A percentile compares a stretch with the other conserved stretches of the same genome.
phyloP scores from a whole-genome alignment of 2,888 invertebrate species.

The Julus scandinavius region DNA sequence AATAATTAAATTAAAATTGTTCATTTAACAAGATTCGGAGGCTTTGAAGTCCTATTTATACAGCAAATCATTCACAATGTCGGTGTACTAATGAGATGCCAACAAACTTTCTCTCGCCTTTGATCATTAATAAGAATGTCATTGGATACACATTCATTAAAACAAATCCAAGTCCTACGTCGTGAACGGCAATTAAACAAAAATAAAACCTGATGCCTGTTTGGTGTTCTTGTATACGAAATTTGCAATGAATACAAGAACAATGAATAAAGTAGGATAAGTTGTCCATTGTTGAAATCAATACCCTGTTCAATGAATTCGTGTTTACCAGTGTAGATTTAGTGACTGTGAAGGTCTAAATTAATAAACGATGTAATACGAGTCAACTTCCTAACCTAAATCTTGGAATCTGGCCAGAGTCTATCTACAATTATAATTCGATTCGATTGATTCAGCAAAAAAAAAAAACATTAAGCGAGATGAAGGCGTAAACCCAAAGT shows the following conservation, averaged over 20 bases:
- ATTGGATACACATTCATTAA: neutral
- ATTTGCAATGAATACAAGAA: neutral
- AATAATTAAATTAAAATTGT: neutral
- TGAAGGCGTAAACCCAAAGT: neutral
- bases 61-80: neutral
- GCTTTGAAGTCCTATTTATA: neutral
- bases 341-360: neutral
- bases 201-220: neutral
- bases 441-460: neutral
- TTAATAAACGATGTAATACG: neutral
- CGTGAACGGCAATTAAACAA: neutral
- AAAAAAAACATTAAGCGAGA: neutral
- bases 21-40: neutral
- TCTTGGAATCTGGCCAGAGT: constrained; percentile 7
- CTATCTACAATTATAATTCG: constrained; percentile 15
- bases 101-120: neutral
- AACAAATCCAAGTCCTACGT: neutral
- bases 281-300: neutral
- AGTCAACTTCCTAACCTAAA: neutral
- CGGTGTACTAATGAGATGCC: neutral
- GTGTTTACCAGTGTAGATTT: neutral
- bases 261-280: neutral
- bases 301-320: neutral
- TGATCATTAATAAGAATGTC: neutral
- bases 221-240: neutral